These are phyloP conservation scores for Sphenopsis melanotis DNA, from an alignment of 2,797 vertebrate species.

Conservation along the genomic window DNA sequence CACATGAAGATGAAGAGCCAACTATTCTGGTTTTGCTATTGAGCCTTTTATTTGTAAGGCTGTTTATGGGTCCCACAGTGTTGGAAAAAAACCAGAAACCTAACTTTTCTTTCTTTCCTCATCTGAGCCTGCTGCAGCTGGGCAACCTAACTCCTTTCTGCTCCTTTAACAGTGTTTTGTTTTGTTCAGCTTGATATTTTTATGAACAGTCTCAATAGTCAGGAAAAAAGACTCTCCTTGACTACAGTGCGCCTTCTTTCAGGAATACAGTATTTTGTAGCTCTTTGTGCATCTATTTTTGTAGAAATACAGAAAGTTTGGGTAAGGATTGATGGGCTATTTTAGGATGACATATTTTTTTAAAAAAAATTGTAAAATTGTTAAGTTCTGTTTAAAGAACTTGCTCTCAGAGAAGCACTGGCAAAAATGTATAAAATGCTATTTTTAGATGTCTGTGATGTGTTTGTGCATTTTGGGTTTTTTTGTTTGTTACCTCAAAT, in stretches of 20 bases:
- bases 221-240: slow-evolving; percentile 64
- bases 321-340: slow-evolving; percentile 73
- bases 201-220: slow-evolving; percentile 57
- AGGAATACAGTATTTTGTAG: slow-evolving; percentile 74
- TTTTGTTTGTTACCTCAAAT: slow-evolving; percentile 75
- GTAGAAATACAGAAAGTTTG: slow-evolving; percentile 78
- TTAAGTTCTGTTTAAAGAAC: slow-evolving; percentile 98
- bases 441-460: slow-evolving; percentile 78
- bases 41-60: slow-evolving; percentile 64
- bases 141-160: slow-evolving; percentile 60
- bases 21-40: slow-evolving; percentile 45
- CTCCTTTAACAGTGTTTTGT: slow-evolving; percentile 65
- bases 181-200: slow-evolving; percentile 60
- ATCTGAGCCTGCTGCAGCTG: slow-evolving; percentile 76
- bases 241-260: slow-evolving; percentile 69
- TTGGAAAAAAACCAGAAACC: slow-evolving; percentile 38
- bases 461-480: slow-evolving; percentile 70
- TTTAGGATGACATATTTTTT: slow-evolving; percentile 80
- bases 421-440: slow-evolving; percentile 76
- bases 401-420: slow-evolving; percentile 83
- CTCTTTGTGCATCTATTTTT: slow-evolving; percentile 78
- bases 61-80: slow-evolving; percentile 37
- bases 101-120: slow-evolving; percentile 49
- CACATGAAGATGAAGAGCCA: slow-evolving; percentile 55
- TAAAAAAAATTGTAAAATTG: slow-evolving; percentile 72